phyloP scores from a whole-genome alignment of 2,113 vertebrate species.

The Paramormyrops kingsleyae region DNA sequence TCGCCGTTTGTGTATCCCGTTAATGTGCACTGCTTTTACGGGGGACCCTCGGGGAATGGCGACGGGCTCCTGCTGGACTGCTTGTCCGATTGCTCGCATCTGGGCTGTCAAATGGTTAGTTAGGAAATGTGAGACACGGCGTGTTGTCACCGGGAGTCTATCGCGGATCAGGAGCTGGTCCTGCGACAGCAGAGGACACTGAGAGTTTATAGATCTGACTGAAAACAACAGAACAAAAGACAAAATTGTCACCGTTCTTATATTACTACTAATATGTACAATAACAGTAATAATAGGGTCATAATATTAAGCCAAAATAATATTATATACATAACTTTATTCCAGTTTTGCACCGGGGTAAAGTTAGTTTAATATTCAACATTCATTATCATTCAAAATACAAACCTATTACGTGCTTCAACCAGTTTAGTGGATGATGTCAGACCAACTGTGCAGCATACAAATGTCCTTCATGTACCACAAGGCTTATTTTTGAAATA shows the following conservation, averaged over 20 bases:
- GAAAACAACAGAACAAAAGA: background rate
- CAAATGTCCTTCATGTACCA: too few relatives aligned
- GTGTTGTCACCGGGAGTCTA: constrained; percentile 47
- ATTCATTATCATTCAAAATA: background rate
- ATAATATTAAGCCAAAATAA: background rate
- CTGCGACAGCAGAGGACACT: background rate
- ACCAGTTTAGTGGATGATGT: background rate
- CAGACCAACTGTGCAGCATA: background rate
- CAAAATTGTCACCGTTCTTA: background rate
- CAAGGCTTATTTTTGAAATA: too few relatives aligned
- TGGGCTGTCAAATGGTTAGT: constrained; percentile 53
- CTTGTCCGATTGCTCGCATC: constrained; percentile 30
- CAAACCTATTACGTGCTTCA: background rate
- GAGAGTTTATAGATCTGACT: background rate
- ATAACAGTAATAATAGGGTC: background rate
- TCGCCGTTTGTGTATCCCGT: background rate
- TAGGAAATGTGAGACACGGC: constrained; percentile 65
- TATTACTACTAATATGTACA: background rate
- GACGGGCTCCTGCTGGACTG: constrained; percentile 34
- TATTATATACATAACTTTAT: background rate
- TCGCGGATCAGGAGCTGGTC: background rate
- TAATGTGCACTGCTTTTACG: background rate
- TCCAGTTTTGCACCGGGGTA: background rate
- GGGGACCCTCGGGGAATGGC: constrained; percentile 41
- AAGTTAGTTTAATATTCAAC: background rate